phyloP scores from a whole-genome alignment of 1,140 invertebrate genomes.

The Bathynomus jamesi region DNA sequence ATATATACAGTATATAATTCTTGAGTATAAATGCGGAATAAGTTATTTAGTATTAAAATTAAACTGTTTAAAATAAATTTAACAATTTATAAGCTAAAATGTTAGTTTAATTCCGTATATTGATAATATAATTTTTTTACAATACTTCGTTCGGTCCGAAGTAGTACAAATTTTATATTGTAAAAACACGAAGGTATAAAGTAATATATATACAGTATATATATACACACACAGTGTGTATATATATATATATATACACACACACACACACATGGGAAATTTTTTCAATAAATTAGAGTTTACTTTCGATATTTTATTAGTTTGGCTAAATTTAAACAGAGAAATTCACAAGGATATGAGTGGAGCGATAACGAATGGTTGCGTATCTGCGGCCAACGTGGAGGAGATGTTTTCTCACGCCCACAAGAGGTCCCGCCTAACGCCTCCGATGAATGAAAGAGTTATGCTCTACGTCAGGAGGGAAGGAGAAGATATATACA shows the following conservation, averaged over 20 bases:
- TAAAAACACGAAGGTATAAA: not conserved
- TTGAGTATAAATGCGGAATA: too few species aligned
- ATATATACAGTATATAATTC: not conserved
- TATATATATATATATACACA: not conserved
- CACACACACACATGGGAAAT: not conserved
- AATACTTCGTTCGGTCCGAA: too few species aligned
- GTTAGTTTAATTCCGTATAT: too few species aligned
- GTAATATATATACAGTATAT: not conserved
- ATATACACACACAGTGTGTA: not conserved
- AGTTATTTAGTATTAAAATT: too few species aligned
- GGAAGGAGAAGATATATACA: constrained; percentile 89
- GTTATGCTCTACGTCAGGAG: constrained; percentile 96
- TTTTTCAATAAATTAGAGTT: not conserved
- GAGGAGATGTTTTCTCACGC: constrained; percentile 34
- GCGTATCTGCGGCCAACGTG: not conserved
- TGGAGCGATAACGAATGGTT: not conserved
- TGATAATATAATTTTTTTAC: too few species aligned
- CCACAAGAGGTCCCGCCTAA: constrained; percentile 40
- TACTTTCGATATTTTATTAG: too few species aligned
- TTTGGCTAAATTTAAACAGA: not conserved
- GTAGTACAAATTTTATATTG: too few species aligned
- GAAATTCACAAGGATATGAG: not conserved
- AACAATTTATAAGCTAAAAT: too few species aligned
- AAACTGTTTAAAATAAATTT: too few species aligned
- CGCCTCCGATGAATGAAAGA: constrained; percentile 66